Evolutionary conservation across 53 echinoderm and acorn worm species (phyloP), one percentile per base, ranked within the genome.

Genomic region (Hippasteria phrygiana): DNA sequence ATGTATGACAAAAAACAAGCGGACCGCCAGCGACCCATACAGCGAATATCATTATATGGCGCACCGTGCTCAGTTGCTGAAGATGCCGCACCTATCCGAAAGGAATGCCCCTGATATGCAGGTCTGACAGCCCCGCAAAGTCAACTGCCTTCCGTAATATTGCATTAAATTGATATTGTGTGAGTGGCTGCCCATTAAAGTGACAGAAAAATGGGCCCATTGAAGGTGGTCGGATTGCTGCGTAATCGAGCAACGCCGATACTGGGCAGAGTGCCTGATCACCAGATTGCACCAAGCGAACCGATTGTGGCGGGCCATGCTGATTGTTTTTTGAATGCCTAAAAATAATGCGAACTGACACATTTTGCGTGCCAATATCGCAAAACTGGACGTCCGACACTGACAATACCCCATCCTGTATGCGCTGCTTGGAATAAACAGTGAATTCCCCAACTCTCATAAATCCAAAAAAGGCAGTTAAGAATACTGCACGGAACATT

Each of bases 181-280:
- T 73, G 46, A 73, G 45, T 22, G 74, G 74, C 13, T 14, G 28
- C 13, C 75, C 32, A 48, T 75, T 27, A 75, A 75, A 75, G 47
- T 75, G 75, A 27, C 75, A 75, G 50, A 75, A 75, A 14, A 75
- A 45, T 26, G 75, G 75, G 48, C 48, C 75, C 14, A 4, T 10
- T 13, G 12, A 4, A 3, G 17, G 3, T 9, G 75, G 75, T 5
- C 48, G 75, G 16, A 48, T 17, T 22, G 48, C 26, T 3, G 2
- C 4, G 32, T 18, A 75, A 26, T 48, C 27, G 11, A 32, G 29
- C 10, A 75, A 32, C 4, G 75, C 75, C 1, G 4, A 14, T 1
- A 74, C 74, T 0, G 74, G 74, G 26, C 75, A 75, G 11, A 75
- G 28, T 24, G 13, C 41, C 8, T 29, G 31, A 40, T 43, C 73